These are phyloP conservation scores for Argya squamiceps DNA, from an alignment of 2,797 vertebrate genomes.

Conservation along the genomic window DNA sequence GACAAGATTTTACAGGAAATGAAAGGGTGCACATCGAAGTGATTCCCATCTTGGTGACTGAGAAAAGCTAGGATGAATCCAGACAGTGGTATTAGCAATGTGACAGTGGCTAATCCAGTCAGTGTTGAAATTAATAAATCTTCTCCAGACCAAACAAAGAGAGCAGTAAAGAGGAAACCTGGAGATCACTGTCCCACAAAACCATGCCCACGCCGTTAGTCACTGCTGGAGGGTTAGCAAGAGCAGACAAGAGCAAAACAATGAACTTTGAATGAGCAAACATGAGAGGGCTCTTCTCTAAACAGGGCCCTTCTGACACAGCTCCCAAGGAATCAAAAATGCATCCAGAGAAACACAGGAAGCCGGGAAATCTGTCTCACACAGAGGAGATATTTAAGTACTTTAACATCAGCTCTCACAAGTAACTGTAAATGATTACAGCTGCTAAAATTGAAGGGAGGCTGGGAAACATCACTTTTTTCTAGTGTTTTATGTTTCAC, in stretches of 20 bases:
- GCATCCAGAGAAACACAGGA: rapidly evolving
- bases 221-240: not conserved
- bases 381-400: rapidly evolving
- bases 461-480: not conserved
- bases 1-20: not conserved
- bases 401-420: not conserved
- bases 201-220: rapidly evolving
- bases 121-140: not conserved
- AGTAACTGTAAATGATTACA: not conserved
- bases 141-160: not conserved
- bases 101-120: not conserved
- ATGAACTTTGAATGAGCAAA: not conserved
- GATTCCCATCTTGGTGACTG: not conserved
- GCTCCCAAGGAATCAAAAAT: not conserved
- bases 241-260: not conserved
- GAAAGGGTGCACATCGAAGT: not conserved
- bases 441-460: not conserved
- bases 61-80: not conserved
- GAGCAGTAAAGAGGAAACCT: rapidly evolving
- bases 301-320: not conserved
- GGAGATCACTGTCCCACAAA: rapidly evolving
- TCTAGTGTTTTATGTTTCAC: not conserved
- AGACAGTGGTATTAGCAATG: not conserved
- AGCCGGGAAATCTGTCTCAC: rapidly evolving
- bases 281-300: not conserved